Percentiles rank a stretch among this genome's conserved stretches.
Evolutionary conservation across 64 coral and sea anemone genomes (phyloP).

Genomic region (Montipora efflorescens): DNA sequence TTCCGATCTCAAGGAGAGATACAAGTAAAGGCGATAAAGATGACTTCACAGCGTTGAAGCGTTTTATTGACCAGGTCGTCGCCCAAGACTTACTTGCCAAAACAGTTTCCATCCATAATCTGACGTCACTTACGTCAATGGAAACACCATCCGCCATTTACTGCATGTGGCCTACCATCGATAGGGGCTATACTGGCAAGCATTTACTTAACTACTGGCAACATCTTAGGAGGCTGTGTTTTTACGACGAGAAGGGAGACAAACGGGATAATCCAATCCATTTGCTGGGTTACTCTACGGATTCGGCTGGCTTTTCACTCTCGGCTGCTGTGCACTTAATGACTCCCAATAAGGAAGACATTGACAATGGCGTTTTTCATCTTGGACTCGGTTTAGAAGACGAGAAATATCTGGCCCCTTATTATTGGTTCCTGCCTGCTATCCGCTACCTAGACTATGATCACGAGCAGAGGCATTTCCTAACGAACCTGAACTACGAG

Average conservation of each 20-base stretch:
- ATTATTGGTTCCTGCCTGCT: conserved; percentile 67
- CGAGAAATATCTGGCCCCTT: conserved; percentile 51
- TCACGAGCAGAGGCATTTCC: conserved; percentile 52
- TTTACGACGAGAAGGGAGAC: conserved; percentile 19
- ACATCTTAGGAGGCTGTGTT: conserved; percentile 11
- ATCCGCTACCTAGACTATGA: conserved; percentile 44
- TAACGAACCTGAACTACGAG: conserved; percentile 68
- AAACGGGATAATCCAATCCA: conserved; percentile 34
- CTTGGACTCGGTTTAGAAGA: conserved; percentile 63
- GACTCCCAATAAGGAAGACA: neutral
- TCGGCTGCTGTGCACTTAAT: conserved; percentile 38
- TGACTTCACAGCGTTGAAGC: too few species aligned
- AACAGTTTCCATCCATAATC: conserved; percentile 52
- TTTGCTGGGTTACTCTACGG: conserved; percentile 62
- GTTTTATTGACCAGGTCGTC: conserved; percentile 23
- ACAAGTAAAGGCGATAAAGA: neutral
- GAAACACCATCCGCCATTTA: conserved; percentile 21
- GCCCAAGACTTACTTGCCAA: conserved; percentile 32
- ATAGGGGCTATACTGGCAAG: neutral
- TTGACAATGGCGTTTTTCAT: neutral
- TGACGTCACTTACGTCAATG: too few species aligned
- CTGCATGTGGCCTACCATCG: conserved; percentile 57
- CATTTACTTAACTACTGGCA: conserved; percentile 52
- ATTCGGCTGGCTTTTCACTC: conserved; percentile 72
- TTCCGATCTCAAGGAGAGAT: conserved; percentile 50